Percentiles rank a stretch among this genome's conserved stretches.
Evolutionary conservation across 2,888 invertebrate species (phyloP).

Genomic region (Campopleginae sp.): DNA sequence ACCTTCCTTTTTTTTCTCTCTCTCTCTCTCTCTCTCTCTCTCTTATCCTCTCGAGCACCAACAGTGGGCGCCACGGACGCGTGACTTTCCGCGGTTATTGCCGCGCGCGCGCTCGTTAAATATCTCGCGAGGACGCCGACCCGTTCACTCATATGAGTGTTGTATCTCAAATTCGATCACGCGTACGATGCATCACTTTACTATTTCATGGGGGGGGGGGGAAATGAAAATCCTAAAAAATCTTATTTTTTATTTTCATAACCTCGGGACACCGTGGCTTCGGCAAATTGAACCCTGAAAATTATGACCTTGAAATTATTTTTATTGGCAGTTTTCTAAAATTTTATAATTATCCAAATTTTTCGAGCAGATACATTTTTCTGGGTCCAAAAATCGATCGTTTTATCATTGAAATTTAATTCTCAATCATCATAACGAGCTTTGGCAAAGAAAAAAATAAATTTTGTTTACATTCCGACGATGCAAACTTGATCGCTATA

Average conservation of each 20-base stretch:
- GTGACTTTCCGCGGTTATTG: constrained; percentile 37
- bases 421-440: too few relatives aligned
- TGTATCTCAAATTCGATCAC: constrained; percentile 35
- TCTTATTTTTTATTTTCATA: too few relatives aligned
- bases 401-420: too few relatives aligned
- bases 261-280: too few relatives aligned
- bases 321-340: too few relatives aligned
- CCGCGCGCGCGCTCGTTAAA: constrained; percentile 55
- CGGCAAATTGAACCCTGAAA: too few relatives aligned
- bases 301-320: too few relatives aligned
- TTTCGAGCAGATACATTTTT: too few relatives aligned
- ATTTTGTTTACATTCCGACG: background rate
- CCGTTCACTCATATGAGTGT: constrained; percentile 37
- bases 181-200: background rate
- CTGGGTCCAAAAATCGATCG: too few relatives aligned
- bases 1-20: background rate
- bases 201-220: background rate
- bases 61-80: constrained; percentile 34
- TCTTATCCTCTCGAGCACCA: constrained; percentile 3
- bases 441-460: too few relatives aligned
- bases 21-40: background rate
- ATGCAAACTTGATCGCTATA: background rate
- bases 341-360: too few relatives aligned
- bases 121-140: constrained; percentile 41
- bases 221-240: too few relatives aligned